Conservation (phyloP, 2,797 vertebrate genomes). For the Hybognathus amarus region DNA sequence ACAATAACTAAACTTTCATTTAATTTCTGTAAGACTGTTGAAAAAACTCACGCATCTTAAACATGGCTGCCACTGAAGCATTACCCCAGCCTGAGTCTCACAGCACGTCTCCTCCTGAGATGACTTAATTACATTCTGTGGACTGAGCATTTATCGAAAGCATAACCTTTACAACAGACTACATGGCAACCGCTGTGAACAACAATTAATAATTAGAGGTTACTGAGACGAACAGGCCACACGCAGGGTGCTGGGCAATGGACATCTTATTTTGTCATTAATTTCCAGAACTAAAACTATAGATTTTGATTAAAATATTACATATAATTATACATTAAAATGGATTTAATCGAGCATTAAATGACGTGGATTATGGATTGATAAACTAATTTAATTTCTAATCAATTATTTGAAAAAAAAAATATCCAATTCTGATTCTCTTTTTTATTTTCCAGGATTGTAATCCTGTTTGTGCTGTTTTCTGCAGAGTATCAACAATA, state of each 20-base stretch:
- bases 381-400: not conserved
- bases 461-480: not conserved
- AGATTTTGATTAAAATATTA: not conserved
- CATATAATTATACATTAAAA: not conserved
- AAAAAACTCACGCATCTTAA: constrained; percentile 1
- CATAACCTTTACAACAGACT: constrained; percentile 59
- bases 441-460: not conserved
- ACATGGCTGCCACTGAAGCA: constrained; percentile 17
- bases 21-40: not conserved
- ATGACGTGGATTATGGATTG: not conserved
- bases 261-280: constrained; percentile 35
- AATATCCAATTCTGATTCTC: not conserved
- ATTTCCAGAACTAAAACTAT: not conserved
- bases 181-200: constrained; percentile 56
- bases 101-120: constrained; percentile 55
- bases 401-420: not conserved
- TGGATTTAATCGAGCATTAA: not conserved
- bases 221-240: constrained; percentile 38
- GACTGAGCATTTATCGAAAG: constrained; percentile 55
- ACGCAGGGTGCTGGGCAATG: constrained; percentile 33
- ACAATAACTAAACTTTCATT: not conserved
- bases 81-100: constrained; percentile 22
- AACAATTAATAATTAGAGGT: constrained; percentile 57
- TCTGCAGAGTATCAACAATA: not conserved
- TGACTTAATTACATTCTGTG: constrained; percentile 62